Evolutionary conservation across 2,113 vertebrate genomes (phyloP), one percentile per base, ranked within the genome.

Genomic region (Catagonus wagneri): DNA sequence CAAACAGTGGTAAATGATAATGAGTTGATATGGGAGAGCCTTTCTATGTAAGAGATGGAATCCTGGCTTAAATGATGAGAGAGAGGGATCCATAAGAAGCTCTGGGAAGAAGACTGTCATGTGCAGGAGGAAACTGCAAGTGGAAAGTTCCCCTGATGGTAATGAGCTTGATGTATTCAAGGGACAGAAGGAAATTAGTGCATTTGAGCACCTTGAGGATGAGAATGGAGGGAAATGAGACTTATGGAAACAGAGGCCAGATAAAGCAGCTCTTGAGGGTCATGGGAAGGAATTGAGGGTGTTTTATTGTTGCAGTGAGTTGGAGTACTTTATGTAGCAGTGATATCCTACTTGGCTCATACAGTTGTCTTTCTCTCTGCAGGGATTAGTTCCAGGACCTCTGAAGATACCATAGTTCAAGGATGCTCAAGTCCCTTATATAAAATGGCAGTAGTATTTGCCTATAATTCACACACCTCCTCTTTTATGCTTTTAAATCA

Each of bases 1-100:
- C 34, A 83, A 94, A 93, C 83, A 56, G 50, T n/a, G n/a, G 44
- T 29, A 95, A 94, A 50, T 87, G 56, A 72, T 56, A 83, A 75
- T n/a, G 65, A 22, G 56, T 19, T 91, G 68, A 72, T 76, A 39
- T 61, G 50, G 52, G 19, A 94, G 6, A 79, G 16, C 11, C 61
- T 63, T 22, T 71, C n/a, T 92, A 39, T 27, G 32, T 34, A 87
- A 83, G 29, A 11, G 36, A 66, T 81, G n/a, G 32, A 83, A 34
- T 95, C 36, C 32, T n/a, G 3, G 71, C 63, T 87, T 93, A 61
- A 58, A 58, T 87, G 71, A 68, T 19, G 10, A 81, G 22, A 84
- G 79, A 88, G 65, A 27, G n/a, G 50, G 69, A 76, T 83, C 56
- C 19, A 71, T 39, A 54, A 56, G 50, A 61, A 60, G 68, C 76